These are phyloP conservation scores for human DNA, from an alignment of 2,113 vertebrate genomes.

Conservation along the genomic window DNA sequence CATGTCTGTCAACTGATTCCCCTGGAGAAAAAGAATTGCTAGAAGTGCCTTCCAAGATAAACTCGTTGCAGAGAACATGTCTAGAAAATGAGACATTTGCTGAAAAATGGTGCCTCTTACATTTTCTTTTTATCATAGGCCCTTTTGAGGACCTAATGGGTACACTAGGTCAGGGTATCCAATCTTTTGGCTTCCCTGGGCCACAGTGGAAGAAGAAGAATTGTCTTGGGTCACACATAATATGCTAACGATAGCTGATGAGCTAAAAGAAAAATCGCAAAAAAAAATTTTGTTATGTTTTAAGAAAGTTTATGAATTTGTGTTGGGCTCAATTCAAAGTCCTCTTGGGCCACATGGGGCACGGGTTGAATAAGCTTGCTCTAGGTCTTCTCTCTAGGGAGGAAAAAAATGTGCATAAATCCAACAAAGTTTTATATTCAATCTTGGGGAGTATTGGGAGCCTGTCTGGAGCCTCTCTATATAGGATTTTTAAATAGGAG, in stretches of 20 bases:
- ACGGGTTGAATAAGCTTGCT: fast-evolving
- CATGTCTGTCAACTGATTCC: background rate
- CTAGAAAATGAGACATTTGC: background rate
- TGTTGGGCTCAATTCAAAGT: no score
- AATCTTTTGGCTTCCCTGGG: no score
- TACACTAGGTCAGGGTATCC: no score
- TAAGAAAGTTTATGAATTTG: no score
- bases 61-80: background rate
- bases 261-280: no score
- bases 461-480: background rate
- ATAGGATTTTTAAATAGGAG: background rate
- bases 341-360: no score
- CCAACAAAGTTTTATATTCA: background rate
- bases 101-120: background rate
- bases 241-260: no score
- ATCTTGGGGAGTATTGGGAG: no score
- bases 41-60: background rate
- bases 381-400: background rate
- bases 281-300: no score
- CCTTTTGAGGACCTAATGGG: background rate
- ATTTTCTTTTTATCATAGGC: background rate
- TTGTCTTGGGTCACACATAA: no score
- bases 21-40: background rate
- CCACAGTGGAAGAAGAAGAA: no score
- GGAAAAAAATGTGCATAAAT: background rate